phyloP scores from a whole-genome alignment of 1,140 invertebrate species.

The Cherax destructor region DNA sequence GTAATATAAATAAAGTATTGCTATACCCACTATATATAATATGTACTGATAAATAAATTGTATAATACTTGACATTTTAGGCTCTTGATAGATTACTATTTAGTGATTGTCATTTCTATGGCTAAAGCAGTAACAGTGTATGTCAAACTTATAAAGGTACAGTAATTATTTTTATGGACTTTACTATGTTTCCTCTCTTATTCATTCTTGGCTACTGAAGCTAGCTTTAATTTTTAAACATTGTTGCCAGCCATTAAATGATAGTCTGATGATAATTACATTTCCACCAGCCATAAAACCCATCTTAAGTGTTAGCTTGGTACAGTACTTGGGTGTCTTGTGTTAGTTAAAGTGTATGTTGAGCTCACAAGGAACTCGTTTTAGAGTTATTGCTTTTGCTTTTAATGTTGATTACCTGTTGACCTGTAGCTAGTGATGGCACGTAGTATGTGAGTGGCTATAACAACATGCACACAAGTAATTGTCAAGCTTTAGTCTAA shows the following conservation, averaged over 20 bases:
- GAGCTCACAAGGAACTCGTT: constrained; percentile 19
- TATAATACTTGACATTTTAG: not conserved
- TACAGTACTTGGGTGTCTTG: constrained; percentile 76
- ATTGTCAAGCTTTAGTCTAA: not conserved
- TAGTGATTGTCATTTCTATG: not conserved
- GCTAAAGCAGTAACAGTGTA: not conserved
- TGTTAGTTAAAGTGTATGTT: not conserved
- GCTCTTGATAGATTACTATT: not conserved
- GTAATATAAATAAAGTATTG: not conserved
- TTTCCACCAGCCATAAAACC: constrained; percentile 44
- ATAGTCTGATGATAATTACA: not conserved
- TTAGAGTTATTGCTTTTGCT: constrained; percentile 30
- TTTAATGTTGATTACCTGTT: constrained; percentile 36
- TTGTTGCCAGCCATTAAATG: not conserved
- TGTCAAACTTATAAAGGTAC: too few species aligned
- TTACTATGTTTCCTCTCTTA: too few species aligned
- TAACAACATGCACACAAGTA: not conserved
- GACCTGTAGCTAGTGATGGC: constrained; percentile 38
- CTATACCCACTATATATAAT: not conserved
- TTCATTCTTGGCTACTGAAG: too few species aligned
- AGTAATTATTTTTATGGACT: too few species aligned
- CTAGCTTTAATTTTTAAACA: too few species aligned
- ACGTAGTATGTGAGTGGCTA: constrained; percentile 1
- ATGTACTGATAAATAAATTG: not conserved
- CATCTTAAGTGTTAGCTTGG: constrained; percentile 72